Conservation (phyloP, 30 jellyfish, hydroid and myxozoan species). For the Aurelia aurita region DNA sequence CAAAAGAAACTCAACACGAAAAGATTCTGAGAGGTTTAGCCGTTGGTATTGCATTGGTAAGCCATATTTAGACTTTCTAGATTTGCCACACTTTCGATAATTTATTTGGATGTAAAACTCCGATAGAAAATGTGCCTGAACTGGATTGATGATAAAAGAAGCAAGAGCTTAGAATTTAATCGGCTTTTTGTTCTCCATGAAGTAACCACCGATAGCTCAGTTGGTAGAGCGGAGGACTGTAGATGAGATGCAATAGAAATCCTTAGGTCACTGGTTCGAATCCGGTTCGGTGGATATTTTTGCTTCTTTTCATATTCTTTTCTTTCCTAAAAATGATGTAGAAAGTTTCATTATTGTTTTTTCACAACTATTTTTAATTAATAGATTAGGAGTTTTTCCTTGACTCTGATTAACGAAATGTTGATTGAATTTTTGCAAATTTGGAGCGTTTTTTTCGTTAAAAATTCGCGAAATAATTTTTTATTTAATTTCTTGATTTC, state of each 20-base stretch:
- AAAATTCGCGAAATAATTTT: too few species aligned
- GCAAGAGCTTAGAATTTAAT: neutral
- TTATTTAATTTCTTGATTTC: too few species aligned
- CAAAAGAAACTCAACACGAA: slow-evolving; percentile 98
- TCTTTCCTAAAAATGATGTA: neutral
- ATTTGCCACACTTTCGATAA: too few species aligned
- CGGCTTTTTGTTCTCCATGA: neutral
- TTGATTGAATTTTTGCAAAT: too few species aligned
- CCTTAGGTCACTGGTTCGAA: slow-evolving; percentile 48
- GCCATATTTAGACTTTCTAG: neutral
- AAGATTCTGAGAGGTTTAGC: slow-evolving; percentile 95
- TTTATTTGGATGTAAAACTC: too few species aligned
- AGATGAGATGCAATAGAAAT: neutral
- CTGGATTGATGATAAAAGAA: too few species aligned
- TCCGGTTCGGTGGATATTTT: slow-evolving; percentile 62
- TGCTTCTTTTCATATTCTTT: neutral
- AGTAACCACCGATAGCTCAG: slow-evolving; percentile 25
- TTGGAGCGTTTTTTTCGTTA: too few species aligned
- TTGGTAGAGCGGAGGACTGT: slow-evolving; percentile 64
- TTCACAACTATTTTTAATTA: neutral
- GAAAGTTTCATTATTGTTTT: neutral
- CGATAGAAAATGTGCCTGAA: too few species aligned
- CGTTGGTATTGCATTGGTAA: slow-evolving; percentile 97
- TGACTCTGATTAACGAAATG: too few species aligned
- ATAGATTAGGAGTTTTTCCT: too few species aligned